Conservation (phyloP, 2,888 invertebrate genomes). For the Amorpha juglandis region DNA sequence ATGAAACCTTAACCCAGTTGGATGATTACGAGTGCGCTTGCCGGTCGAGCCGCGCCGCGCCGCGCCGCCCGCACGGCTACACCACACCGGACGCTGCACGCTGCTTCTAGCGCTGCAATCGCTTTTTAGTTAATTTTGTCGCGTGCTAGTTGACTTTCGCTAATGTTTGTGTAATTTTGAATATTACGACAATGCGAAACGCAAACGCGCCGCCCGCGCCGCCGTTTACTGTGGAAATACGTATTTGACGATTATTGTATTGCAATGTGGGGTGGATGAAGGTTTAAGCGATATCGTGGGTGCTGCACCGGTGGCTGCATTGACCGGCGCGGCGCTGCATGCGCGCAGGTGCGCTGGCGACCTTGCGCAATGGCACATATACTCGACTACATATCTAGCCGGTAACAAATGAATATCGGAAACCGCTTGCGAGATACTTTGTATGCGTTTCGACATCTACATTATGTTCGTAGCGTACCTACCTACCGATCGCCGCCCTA, state of each 20-base stretch:
- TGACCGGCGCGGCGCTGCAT: constrained; percentile 47
- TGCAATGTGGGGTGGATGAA: constrained; percentile 44
- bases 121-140: constrained; percentile 55
- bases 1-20: constrained; percentile 84
- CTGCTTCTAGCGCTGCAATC: constrained; percentile 63
- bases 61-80: constrained; percentile 34
- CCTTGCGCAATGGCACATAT: constrained; percentile 77
- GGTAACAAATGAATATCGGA: constrained; percentile 71
- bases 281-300: constrained; percentile 57
- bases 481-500: constrained; percentile 43
- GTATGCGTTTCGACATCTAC: constrained; percentile 65
- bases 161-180: constrained; percentile 31
- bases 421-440: constrained; percentile 73
- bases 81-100: constrained; percentile 49
- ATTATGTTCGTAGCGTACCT: constrained; percentile 46
- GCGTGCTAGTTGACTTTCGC: constrained; percentile 38
- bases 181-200: constrained; percentile 21
- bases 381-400: constrained; percentile 60
- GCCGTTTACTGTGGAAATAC: constrained; percentile 13
- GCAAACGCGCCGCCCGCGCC: neutral
- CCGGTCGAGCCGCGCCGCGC: constrained; percentile 45
- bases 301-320: constrained; percentile 73
- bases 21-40: constrained; percentile 79
- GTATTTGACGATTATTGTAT: constrained; percentile 18
- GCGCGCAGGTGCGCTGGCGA: constrained; percentile 70